Evolutionary conservation across 1,140 invertebrate species (phyloP).

Genomic region (Zaprionus lachaisei): DNA sequence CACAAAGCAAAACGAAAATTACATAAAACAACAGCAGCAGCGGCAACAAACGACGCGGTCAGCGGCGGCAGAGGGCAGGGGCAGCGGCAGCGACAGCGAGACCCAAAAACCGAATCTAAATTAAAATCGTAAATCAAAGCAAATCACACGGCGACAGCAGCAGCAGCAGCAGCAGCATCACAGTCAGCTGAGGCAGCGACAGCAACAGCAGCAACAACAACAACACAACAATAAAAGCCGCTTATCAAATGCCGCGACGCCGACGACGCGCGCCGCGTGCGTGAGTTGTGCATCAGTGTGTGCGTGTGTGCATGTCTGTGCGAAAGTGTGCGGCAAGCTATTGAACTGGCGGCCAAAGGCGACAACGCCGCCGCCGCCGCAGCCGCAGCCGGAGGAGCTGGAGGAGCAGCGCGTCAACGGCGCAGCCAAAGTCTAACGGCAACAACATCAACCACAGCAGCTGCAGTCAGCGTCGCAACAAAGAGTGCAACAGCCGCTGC

Average conservation of each 20-base stretch:
- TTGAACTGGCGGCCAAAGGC: conserved; percentile 81
- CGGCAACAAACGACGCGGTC: no score
- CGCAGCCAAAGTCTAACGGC: conserved; percentile 42
- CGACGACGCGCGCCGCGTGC: conserved; percentile 66
- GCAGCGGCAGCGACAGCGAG: background rate
- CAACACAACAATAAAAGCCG: conserved; percentile 28
- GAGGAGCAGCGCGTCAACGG: conserved; percentile 45
- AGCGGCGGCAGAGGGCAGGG: no score
- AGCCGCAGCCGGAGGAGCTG: conserved; percentile 49
- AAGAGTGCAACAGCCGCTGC: conserved; percentile 37
- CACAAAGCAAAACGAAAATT: conserved; percentile 48
- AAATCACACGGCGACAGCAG: conserved; percentile 27
- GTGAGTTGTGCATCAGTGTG: conserved; percentile 48
- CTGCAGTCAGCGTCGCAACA: conserved; percentile 32
- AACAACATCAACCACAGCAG: conserved; percentile 22
- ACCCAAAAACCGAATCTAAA: conserved; percentile 44
- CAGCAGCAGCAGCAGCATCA: background rate
- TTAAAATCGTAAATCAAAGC: conserved; percentile 52
- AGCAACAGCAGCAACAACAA: conserved; percentile 7
- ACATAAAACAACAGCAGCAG: conserved; percentile 50
- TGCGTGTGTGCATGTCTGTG: conserved; percentile 33
- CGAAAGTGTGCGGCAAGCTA: conserved; percentile 49
- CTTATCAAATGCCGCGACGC: conserved; percentile 73
- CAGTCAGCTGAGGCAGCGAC: conserved; percentile 2
- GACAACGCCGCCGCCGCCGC: conserved; percentile 65